Evolutionary conservation across 1,140 invertebrate genomes (phyloP).

Genomic region (Mesaphorura yosii): DNA sequence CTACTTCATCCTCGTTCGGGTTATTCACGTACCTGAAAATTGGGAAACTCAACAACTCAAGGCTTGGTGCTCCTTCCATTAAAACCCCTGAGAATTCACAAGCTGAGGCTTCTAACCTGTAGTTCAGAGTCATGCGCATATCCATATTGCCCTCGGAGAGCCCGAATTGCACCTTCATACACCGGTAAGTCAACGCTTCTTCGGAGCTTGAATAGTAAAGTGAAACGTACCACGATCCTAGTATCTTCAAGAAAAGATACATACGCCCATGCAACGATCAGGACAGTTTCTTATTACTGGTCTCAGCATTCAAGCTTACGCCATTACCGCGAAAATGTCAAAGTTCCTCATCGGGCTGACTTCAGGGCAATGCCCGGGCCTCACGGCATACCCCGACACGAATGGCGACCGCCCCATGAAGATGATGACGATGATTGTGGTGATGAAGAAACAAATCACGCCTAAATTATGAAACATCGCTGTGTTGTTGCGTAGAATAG

Average conservation of each 20-base stretch:
- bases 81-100: background rate
- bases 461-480: background rate
- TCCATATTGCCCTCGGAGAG: slow-evolving; percentile 40
- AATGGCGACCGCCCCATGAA: background rate
- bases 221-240: slow-evolving; percentile 67
- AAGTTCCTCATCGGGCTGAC: slow-evolving; percentile 24
- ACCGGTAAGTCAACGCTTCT: slow-evolving; percentile 61
- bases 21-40: slow-evolving; percentile 53
- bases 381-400: background rate
- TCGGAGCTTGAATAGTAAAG: slow-evolving; percentile 77
- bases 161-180: slow-evolving; percentile 65
- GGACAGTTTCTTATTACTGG: background rate
- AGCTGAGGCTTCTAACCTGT: slow-evolving; percentile 39
- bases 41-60: background rate
- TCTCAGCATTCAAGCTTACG: background rate
- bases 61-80: background rate
- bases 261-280: slow-evolving; percentile 3
- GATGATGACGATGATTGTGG: background rate
- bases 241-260: slow-evolving; percentile 44
- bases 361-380: slow-evolving; percentile 16
- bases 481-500: too few species aligned
- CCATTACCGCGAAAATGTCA: slow-evolving; percentile 28
- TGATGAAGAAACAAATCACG: background rate
- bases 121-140: slow-evolving; percentile 75
- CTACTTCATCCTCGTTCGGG: slow-evolving; percentile 55